Evolutionary conservation across 92 coral and sea anemone species (phyloP), one percentile per base, ranked within the genome.

Genomic region (Epizoanthus scotinus): DNA sequence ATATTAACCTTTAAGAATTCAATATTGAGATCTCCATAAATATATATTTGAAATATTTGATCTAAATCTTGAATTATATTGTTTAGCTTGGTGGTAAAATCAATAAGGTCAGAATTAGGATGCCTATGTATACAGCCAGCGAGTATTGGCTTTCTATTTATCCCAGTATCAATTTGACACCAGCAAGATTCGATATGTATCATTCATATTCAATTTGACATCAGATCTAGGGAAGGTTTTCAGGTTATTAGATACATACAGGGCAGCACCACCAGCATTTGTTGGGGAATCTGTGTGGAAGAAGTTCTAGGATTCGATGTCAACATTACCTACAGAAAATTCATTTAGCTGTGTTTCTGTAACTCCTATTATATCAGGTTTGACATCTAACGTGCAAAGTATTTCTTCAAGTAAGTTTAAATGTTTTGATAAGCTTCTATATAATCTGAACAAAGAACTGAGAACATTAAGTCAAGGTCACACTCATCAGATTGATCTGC

Each of bases 131-230:
- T 86, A 67, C 93, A 89, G 44, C 90, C 90, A 52, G 78, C 69
- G 52, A 78, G 63, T 71, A 86, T 78, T 78, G 66, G 87, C 66
- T 90, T 86, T 78, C 80, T 79, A 25, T 71, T 66, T 53, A n/a
- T 44, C 14, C 78, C 86, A 54, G 64, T 69, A 42, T 85, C 89
- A 74, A 89, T 75, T 83, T 90, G 81, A 47, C 85, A 58, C 88
- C 90, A 86, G 73, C 90, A 86, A 19, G 93, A 90, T 83, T 90
- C 88, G 29, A 85, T 86, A n/a, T n/a, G n/a, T n/a, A 65, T 8
- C 22, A n/a, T 83, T 82, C 55, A 85, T 77, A 61, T 52, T 44
- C 63, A 89, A 77, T 69, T 82, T 70, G 9, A 89, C 82, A 59
- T 89, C 90, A 13, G 85, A 70, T 56, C 91, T 84, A 8, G 68